Base-by-base conservation (phyloP, 1,140 invertebrate genomes). In the Diachasma alloeum region DNA sequence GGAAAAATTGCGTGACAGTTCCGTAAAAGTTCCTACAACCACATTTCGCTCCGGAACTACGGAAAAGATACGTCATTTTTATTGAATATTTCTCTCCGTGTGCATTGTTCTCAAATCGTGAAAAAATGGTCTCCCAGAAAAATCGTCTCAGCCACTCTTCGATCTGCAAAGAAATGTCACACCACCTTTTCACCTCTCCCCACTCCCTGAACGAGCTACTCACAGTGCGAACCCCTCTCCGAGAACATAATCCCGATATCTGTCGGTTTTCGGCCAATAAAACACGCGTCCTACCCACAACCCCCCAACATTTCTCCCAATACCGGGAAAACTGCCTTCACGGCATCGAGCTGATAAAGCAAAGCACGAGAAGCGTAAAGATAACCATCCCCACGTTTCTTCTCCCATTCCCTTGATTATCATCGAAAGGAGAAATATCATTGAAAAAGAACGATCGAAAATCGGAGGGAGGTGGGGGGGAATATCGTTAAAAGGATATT, bases 201-300 rank as follows among this genome's bases (percentile, higher is more conserved):
- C 53, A 9, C 53, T 22, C 53, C 8, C 15, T 31, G 59, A 63
- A 63, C 15, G 24, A 63, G 24, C 59, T 26, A 63, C 59, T 63
- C 24, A 26, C 10, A 24, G 59, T 17, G 24, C n/a, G 19, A 63
- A 31, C 24, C 59, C 59, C 59, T 26, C 15, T 1, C 19, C 80
- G 80, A 82, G 83, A 81, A 84, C 84, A 88, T 90, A 89, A 90
- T 89, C 88, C 88, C 81, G 87, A 90, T 90, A 90, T 90, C 88
- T 89, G 88, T 88, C 84, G 88, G 87, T 90, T 90, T 90, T 90
- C 88, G 88, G 88, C 87, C 87, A 90, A 90, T 90, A 90, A 90
- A 90, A 89, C 88, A 90, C 87, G 87, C 86, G 84, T 83, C 82
- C 83, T 83, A 83, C 83, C 3, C 56, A 19, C 13, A 22, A 66